Evolutionary conservation across 2,888 invertebrate genomes (phyloP).

Genomic region (Parnassius apollo): DNA sequence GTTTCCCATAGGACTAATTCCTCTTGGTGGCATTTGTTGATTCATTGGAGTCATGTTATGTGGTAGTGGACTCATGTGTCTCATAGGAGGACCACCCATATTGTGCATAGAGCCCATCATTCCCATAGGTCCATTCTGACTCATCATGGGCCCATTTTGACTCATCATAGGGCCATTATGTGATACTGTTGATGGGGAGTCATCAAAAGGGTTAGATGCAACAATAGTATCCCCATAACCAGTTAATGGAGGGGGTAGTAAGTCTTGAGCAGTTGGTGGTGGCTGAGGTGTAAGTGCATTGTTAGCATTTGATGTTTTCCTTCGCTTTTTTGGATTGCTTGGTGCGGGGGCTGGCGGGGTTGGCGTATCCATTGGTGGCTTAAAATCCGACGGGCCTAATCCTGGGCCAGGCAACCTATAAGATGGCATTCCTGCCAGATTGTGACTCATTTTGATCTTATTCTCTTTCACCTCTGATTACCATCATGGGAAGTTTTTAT

Average conservation of each 20-base stretch:
- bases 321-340: constrained; percentile 92
- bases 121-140: constrained; percentile 85
- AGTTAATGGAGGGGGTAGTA: constrained; percentile 91
- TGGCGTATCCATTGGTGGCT: constrained; percentile 86
- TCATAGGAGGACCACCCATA: constrained; percentile 83
- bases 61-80: constrained; percentile 83
- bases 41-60: constrained; percentile 83
- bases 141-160: constrained; percentile 84
- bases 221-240: constrained; percentile 96
- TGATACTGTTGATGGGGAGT: constrained; percentile 86
- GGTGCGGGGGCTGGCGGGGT: constrained; percentile 88
- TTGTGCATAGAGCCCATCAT: constrained; percentile 83
- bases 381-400: constrained; percentile 86
- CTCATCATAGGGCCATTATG: constrained; percentile 83
- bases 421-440: constrained; percentile 90
- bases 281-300: constrained; percentile 84
- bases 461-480: constrained; percentile 61
- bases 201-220: constrained; percentile 97
- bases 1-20: constrained; percentile 85
- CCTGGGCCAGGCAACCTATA: constrained; percentile 88
- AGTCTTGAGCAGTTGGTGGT: constrained; percentile 87
- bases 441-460: constrained; percentile 86
- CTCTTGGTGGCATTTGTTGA: constrained; percentile 83
- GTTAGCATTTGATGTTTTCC: constrained; percentile 89
- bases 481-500: constrained; percentile 55